phyloP scores from a whole-genome alignment of 1,140 invertebrate genomes.

The Hydropsyche tenuis region DNA sequence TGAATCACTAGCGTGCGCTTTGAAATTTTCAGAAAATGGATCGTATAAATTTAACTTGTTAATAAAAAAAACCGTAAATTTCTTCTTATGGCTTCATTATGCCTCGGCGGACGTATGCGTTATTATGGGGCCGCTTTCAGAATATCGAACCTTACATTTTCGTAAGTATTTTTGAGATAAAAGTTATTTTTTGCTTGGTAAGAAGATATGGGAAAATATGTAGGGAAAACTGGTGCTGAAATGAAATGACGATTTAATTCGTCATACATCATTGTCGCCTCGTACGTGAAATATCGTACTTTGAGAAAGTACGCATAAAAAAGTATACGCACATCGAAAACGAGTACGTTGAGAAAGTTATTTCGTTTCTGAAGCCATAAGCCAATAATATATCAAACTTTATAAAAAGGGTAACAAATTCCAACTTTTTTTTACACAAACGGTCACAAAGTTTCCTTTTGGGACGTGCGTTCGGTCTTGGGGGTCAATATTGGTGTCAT shows the following conservation, averaged over 20 bases:
- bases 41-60: too few relatives aligned
- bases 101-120: too few relatives aligned
- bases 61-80: too few relatives aligned
- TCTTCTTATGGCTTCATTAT: too few relatives aligned
- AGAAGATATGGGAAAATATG: too few relatives aligned
- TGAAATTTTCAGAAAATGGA: too few relatives aligned
- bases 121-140: too few relatives aligned
- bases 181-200: too few relatives aligned
- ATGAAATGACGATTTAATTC: slow-evolving; percentile 14
- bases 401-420: slow-evolving; percentile 36
- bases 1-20: too few relatives aligned
- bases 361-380: slow-evolving; percentile 24
- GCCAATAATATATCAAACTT: slow-evolving; percentile 33
- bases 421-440: slow-evolving; percentile 28
- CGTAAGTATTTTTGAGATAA: too few relatives aligned
- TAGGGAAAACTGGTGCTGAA: too few relatives aligned
- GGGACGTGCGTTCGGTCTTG: slow-evolving; percentile 9
- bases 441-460: slow-evolving; percentile 30
- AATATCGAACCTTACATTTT: too few relatives aligned
- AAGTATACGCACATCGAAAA: slow-evolving; percentile 16
- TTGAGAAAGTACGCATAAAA: background rate
- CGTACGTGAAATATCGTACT: background rate
- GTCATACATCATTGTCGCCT: slow-evolving; percentile 20
- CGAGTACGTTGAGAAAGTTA: slow-evolving; percentile 10
- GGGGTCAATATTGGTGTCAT: slow-evolving; percentile 35